These are phyloP conservation scores for Poeciliopsis paucimaculata DNA, from an alignment of 2,797 vertebrate species.

Conservation along the genomic window DNA sequence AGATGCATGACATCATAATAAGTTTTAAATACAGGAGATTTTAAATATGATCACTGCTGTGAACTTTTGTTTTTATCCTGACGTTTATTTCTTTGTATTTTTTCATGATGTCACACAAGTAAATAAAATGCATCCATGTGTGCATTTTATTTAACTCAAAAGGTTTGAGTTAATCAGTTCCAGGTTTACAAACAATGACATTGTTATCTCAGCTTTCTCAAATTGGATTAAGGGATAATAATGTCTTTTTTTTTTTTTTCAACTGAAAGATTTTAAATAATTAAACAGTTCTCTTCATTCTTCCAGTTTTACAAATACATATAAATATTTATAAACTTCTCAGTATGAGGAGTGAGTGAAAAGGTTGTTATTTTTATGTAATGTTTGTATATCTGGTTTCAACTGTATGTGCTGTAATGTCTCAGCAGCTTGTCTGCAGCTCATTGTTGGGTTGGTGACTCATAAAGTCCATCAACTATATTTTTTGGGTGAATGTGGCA, in stretches of 20 bases:
- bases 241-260: not conserved
- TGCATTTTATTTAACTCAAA: not conserved
- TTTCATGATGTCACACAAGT: not conserved
- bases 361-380: not conserved
- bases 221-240: not conserved
- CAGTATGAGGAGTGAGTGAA: not conserved
- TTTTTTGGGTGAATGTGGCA: not conserved
- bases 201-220: not conserved
- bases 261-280: not conserved
- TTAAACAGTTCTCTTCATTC: not conserved
- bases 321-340: no score
- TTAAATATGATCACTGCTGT: no score
- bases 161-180: not conserved
- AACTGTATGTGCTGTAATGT: conserved; percentile 4
- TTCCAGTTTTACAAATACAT: not conserved
- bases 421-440: conserved; percentile 6
- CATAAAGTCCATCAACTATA: conserved; percentile 1
- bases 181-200: not conserved
- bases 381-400: not conserved
- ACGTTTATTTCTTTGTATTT: not conserved
- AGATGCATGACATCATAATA: not conserved
- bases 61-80: not conserved
- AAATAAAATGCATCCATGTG: not conserved
- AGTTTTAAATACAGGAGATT: not conserved
- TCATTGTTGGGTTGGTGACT: conserved; percentile 29